phyloP scores from a whole-genome alignment of 1,140 invertebrate genomes.

The Drosophila jambulina region DNA sequence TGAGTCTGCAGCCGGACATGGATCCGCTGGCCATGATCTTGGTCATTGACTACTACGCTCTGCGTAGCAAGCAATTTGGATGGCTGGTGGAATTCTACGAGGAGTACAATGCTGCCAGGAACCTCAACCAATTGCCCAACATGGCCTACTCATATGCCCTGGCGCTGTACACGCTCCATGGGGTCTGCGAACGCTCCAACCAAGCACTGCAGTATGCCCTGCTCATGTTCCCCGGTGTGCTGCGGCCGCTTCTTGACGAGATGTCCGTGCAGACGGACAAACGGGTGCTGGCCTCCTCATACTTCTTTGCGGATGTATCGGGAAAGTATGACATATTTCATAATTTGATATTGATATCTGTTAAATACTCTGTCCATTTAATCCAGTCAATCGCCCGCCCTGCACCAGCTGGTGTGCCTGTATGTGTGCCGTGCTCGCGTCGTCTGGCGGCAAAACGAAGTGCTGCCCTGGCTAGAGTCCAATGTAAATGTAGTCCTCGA shows the following conservation, averaged over 20 bases:
- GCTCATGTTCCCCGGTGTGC: constrained; percentile 93
- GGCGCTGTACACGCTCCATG: constrained; percentile 88
- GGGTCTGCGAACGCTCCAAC: constrained; percentile 86
- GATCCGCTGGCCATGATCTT: constrained; percentile 94
- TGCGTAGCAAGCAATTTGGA: constrained; percentile 92
- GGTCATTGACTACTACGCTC: constrained; percentile 94
- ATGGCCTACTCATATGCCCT: constrained; percentile 94
- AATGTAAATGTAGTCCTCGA: constrained; percentile 89
- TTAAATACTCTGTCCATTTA: constrained; percentile 85
- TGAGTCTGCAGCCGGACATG: constrained; percentile 92
- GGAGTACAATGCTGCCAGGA: constrained; percentile 89
- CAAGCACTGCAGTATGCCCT: constrained; percentile 91
- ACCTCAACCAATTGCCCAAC: constrained; percentile 94
- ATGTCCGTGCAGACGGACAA: constrained; percentile 90
- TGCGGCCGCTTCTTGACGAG: constrained; percentile 91
- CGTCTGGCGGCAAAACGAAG: constrained; percentile 92
- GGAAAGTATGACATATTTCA: constrained; percentile 42
- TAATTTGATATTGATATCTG: background rate
- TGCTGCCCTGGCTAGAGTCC: constrained; percentile 92
- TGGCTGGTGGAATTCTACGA: constrained; percentile 92
- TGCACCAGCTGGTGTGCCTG: constrained; percentile 90
- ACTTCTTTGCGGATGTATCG: constrained; percentile 84
- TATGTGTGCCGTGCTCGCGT: constrained; percentile 91
- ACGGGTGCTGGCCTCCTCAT: constrained; percentile 87
- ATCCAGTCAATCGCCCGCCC: constrained; percentile 88